Evolutionary conservation across 2,113 vertebrate genomes (phyloP).

Genomic region (Lasiurus borealis): DNA sequence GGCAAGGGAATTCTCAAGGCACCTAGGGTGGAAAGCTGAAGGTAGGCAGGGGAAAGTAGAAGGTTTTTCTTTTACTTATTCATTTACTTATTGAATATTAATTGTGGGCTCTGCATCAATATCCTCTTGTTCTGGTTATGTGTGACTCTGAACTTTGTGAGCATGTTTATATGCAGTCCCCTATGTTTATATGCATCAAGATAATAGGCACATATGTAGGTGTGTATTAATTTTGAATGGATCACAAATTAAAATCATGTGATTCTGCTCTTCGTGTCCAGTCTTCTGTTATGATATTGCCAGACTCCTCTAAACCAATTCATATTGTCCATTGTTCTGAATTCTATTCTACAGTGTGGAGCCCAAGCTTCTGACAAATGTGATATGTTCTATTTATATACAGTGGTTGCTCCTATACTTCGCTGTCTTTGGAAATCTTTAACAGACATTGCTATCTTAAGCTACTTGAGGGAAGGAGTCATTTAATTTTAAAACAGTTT

Average conservation of each 20-base stretch:
- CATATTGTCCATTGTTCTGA: neutral
- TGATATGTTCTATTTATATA: neutral
- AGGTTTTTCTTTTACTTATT: neutral
- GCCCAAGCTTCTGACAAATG: neutral
- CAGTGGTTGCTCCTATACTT: neutral
- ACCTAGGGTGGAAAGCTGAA: neutral
- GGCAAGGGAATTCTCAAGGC: neutral
- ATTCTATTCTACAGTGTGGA: neutral
- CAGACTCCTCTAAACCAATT: neutral
- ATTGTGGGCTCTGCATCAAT: neutral
- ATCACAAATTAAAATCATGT: neutral
- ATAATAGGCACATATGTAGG: neutral
- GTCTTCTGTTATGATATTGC: neutral
- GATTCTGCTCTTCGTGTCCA: neutral
- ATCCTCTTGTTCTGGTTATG: neutral
- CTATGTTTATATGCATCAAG: neutral
- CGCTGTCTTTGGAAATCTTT: neutral
- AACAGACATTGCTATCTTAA: neutral
- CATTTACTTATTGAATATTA: neutral
- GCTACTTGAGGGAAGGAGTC: neutral
- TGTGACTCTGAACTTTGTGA: neutral
- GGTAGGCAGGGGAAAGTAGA: neutral
- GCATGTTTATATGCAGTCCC: neutral
- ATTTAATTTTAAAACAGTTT: conserved; percentile 33
- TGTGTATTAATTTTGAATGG: neutral